These are phyloP conservation scores for Drosophila hamatofila DNA, from an alignment of 2,888 invertebrate species.

Conservation along the genomic window DNA sequence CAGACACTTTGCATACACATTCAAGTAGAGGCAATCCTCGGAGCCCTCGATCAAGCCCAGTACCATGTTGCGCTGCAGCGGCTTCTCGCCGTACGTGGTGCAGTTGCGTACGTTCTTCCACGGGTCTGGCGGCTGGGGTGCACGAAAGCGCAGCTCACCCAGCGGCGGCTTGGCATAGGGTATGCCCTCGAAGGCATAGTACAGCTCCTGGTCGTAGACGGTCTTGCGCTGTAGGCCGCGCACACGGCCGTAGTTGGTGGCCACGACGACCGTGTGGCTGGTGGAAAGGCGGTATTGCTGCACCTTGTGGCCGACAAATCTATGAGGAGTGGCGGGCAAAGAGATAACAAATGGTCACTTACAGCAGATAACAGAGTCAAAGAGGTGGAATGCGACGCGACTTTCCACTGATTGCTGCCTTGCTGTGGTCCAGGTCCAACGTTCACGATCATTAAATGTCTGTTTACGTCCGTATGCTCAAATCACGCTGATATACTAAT, in stretches of 20 bases:
- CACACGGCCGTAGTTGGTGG: constrained; percentile 77
- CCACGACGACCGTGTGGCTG: constrained; percentile 65
- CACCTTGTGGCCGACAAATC: constrained; percentile 70
- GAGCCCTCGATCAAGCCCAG: constrained; percentile 82
- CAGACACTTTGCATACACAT: constrained; percentile 83
- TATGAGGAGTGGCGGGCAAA: constrained; percentile 19
- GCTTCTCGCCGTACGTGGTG: constrained; percentile 76
- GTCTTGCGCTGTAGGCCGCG: constrained; percentile 76
- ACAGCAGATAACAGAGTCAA: constrained; percentile 17
- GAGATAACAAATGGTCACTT: constrained; percentile 5
- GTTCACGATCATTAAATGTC: constrained; percentile 24
- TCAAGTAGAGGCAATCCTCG: constrained; percentile 87
- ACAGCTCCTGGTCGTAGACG: constrained; percentile 71
- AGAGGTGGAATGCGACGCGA: background rate
- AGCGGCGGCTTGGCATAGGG: constrained; percentile 84
- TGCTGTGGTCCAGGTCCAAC: constrained; percentile 21
- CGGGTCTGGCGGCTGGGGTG: constrained; percentile 84
- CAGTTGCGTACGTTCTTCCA: constrained; percentile 85
- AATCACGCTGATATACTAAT: constrained; percentile 7
- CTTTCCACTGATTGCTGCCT: background rate
- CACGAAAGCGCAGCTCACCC: constrained; percentile 82
- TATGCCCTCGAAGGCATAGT: constrained; percentile 83
- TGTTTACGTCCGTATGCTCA: background rate
- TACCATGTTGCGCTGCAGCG: constrained; percentile 81
- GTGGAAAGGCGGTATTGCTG: constrained; percentile 76